Evolutionary conservation across 2,888 invertebrate genomes (phyloP).

Genomic region (Actias luna): DNA sequence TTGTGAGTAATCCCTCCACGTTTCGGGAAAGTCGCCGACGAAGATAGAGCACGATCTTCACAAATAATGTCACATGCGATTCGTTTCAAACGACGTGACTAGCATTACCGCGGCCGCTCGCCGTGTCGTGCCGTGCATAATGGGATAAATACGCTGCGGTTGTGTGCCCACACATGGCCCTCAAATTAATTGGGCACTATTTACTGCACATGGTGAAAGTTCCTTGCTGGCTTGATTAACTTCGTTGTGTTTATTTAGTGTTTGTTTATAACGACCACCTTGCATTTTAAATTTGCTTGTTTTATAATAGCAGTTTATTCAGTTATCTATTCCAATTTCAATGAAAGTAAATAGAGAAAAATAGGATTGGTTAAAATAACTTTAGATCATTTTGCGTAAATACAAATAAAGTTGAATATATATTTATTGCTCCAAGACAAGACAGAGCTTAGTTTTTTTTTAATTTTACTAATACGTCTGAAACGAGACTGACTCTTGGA

Average conservation of each 20-base stretch:
- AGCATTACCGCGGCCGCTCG: conserved; percentile 72
- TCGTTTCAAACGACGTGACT: conserved; percentile 81
- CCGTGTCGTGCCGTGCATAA: conserved; percentile 78
- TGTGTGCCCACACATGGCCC: conserved; percentile 78
- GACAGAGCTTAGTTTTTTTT: neutral
- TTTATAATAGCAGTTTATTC: neutral
- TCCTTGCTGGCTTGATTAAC: conserved; percentile 71
- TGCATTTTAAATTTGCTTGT: neutral
- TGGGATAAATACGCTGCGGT: conserved; percentile 81
- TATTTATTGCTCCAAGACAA: neutral
- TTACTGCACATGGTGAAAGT: conserved; percentile 70
- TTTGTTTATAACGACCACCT: neutral
- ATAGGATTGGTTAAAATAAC: too few relatives aligned
- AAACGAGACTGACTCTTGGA: conserved; percentile 60
- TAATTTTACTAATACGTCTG: conserved; percentile 17
- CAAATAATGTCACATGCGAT: conserved; percentile 83
- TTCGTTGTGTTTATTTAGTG: conserved; percentile 60
- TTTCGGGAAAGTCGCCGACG: conserved; percentile 78
- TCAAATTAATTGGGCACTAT: conserved; percentile 77
- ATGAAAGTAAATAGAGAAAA: neutral
- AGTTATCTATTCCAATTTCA: neutral
- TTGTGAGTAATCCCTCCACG: conserved; percentile 81
- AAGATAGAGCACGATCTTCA: conserved; percentile 83
- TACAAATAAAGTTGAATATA: neutral
- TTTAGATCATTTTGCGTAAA: too few relatives aligned